A percentile compares a stretch with the other conserved stretches of the same genome.
These are phyloP conservation scores for Percopsis omiscomaycus DNA, from an alignment of 2,797 vertebrate species.

Conservation along the genomic window DNA sequence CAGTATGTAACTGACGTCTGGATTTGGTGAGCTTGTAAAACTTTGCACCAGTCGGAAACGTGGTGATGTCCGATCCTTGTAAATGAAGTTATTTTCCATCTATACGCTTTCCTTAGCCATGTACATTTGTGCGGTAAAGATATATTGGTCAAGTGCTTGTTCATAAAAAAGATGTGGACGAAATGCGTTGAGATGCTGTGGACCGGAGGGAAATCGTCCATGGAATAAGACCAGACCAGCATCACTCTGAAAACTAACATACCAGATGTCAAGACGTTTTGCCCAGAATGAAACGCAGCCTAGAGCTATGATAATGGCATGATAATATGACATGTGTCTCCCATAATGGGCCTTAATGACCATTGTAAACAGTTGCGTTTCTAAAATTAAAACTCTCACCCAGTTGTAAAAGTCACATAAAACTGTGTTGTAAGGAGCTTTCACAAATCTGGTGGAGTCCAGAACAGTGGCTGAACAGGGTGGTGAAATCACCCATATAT, in stretches of 20 bases:
- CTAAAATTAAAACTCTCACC: slow-evolving; percentile 57
- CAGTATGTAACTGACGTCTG: slow-evolving; percentile 67
- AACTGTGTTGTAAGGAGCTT: slow-evolving; percentile 38
- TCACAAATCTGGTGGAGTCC: slow-evolving; percentile 44
- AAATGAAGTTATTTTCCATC: slow-evolving; percentile 69
- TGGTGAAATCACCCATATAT: slow-evolving; percentile 33
- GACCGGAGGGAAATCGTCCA: slow-evolving; percentile 38
- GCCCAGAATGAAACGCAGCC: slow-evolving; percentile 39
- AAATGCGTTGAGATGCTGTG: slow-evolving; percentile 36
- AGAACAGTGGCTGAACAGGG: slow-evolving; percentile 16
- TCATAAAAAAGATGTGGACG: slow-evolving; percentile 62
- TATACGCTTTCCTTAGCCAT: slow-evolving; percentile 58
- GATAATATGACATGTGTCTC: slow-evolving; percentile 49
- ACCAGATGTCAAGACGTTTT: slow-evolving; percentile 68
- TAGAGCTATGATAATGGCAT: slow-evolving; percentile 45
- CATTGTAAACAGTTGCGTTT: slow-evolving; percentile 55
- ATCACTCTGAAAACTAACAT: slow-evolving; percentile 60
- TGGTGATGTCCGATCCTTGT: slow-evolving; percentile 67
- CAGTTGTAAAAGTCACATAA: slow-evolving; percentile 52
- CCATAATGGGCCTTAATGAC: slow-evolving; percentile 52
- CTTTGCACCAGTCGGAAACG: slow-evolving; percentile 60
- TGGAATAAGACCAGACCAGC: slow-evolving; percentile 36
- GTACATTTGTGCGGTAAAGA: slow-evolving; percentile 61
- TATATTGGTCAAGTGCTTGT: slow-evolving; percentile 56
- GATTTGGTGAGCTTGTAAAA: slow-evolving; percentile 71